Evolutionary conservation across 2,113 vertebrate species (phyloP).

Genomic region (Corythaeola cristata): DNA sequence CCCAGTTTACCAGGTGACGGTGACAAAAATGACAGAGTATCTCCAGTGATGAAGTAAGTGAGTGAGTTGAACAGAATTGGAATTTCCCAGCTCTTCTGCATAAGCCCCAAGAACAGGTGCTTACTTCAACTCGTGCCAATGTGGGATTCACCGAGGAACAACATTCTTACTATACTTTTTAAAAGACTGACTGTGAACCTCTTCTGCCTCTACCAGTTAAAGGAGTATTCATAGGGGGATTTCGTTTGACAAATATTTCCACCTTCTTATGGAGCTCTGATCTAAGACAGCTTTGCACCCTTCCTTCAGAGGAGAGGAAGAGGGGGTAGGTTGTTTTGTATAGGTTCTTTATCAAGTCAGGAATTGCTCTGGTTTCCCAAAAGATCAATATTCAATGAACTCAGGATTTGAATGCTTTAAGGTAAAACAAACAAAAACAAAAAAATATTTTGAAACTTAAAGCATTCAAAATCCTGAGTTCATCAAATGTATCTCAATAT

Average conservation of each 20-base stretch:
- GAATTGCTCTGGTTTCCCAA: neutral
- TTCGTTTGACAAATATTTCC: neutral
- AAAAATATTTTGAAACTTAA: neutral
- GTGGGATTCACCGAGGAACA: neutral
- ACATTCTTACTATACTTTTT: neutral
- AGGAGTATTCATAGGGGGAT: neutral
- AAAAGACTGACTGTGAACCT: neutral
- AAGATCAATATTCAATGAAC: neutral
- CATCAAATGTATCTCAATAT: neutral
- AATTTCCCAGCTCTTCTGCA: conserved; percentile 23
- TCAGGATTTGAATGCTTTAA: neutral
- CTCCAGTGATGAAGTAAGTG: neutral
- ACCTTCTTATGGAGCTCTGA: neutral
- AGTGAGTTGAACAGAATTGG: neutral
- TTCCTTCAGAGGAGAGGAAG: neutral
- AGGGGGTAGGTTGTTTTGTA: neutral
- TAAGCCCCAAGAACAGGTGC: conserved; percentile 20
- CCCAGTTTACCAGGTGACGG: neutral
- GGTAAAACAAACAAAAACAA: neutral
- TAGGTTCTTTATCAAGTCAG: neutral
- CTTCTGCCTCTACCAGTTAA: neutral
- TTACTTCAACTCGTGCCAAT: neutral
- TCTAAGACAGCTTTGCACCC: neutral
- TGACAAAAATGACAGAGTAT: neutral
- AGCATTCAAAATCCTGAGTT: neutral